These are phyloP conservation scores for Apis dorsata DNA, from an alignment of 1,140 invertebrate species.

Conservation along the genomic window DNA sequence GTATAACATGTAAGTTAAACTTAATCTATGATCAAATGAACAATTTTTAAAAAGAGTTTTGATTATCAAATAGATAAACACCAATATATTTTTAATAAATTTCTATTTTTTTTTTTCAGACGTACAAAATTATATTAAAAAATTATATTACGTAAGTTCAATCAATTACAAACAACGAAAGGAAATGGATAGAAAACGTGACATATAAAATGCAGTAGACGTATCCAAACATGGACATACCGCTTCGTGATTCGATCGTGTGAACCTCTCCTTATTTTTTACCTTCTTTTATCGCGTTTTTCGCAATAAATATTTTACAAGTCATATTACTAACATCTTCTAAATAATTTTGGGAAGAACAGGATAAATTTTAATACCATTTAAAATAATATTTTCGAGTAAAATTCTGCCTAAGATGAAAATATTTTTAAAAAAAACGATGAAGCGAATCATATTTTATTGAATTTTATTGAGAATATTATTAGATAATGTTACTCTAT, in stretches of 20 bases:
- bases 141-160: neutral
- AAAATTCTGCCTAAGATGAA: too few relatives aligned
- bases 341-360: neutral
- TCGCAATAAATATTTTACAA: neutral
- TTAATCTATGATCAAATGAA: neutral
- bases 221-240: constrained; percentile 70
- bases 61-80: neutral
- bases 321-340: neutral
- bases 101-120: neutral
- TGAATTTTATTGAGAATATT: too few relatives aligned
- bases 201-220: constrained; percentile 62
- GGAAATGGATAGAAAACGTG: constrained; percentile 37
- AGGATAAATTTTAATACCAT: neutral
- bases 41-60: neutral
- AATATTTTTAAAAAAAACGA: too few relatives aligned
- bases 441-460: neutral
- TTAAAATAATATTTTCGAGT: neutral
- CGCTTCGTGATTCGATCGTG: constrained; percentile 64
- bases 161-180: neutral
- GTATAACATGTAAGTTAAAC: neutral
- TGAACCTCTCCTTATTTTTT: constrained; percentile 54
- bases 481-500: neutral
- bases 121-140: neutral
- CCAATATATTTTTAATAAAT: neutral
- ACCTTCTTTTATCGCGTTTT: constrained; percentile 27